phyloP scores from a whole-genome alignment of 2,113 vertebrate genomes.

The Forbesichthys agassizii region DNA sequence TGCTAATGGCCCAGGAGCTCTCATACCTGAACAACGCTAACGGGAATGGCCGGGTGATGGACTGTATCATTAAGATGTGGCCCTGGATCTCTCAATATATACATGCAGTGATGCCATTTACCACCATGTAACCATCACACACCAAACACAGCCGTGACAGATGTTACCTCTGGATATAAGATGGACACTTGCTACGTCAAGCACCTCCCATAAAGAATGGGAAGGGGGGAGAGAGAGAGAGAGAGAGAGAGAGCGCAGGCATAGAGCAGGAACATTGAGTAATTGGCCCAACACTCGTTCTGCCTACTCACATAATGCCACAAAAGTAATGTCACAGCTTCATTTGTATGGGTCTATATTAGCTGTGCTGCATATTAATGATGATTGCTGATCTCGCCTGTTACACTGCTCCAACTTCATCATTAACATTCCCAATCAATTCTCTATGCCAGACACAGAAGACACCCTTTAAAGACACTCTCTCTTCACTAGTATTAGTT shows the following conservation, averaged over 20 bases:
- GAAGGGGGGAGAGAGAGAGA: conserved; percentile 4
- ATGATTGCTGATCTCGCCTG: conserved; percentile 75
- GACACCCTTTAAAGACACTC: conserved; percentile 68
- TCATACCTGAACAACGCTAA: background rate
- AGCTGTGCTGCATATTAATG: conserved; percentile 79
- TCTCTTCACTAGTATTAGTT: conserved; percentile 64
- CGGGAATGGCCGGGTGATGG: conserved; percentile 15
- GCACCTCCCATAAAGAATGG: conserved; percentile 9
- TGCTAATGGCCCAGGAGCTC: conserved; percentile 33
- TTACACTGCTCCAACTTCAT: conserved; percentile 76
- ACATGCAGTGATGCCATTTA: conserved; percentile 45
- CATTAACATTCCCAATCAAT: conserved; percentile 78
- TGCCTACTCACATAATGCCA: conserved; percentile 53
- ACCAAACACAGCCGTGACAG: conserved; percentile 35
- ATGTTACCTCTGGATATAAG: conserved; percentile 38
- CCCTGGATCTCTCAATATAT: conserved; percentile 37
- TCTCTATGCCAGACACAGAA: conserved; percentile 70
- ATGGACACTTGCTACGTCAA: conserved; percentile 13
- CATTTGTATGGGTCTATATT: conserved; percentile 76
- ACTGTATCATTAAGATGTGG: conserved; percentile 29
- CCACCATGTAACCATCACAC: conserved; percentile 11
- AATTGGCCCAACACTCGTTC: conserved; percentile 45
- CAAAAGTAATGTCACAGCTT: conserved; percentile 75
- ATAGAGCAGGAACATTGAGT: conserved; percentile 16
- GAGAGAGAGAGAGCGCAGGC: background rate